phyloP scores from a whole-genome alignment of 2,797 vertebrate species.

The Falco cherrug region DNA sequence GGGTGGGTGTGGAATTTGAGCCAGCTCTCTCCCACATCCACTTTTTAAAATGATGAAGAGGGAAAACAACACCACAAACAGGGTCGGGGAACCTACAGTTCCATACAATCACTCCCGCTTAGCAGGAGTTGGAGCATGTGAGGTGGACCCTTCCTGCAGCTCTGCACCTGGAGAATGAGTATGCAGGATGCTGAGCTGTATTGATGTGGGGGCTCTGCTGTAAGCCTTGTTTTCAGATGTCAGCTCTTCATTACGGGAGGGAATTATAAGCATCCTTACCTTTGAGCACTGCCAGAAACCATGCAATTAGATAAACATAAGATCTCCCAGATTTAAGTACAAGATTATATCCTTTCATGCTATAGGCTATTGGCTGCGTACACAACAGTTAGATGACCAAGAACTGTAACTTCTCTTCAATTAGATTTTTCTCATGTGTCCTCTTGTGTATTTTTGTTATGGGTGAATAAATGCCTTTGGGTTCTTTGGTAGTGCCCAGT shows the following conservation, averaged over 20 bases:
- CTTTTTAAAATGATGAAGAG: not conserved
- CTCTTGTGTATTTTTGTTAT: not conserved
- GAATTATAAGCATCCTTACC: not conserved
- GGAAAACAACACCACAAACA: not conserved
- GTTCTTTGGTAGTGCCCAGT: not conserved
- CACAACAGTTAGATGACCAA: no score
- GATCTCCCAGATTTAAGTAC: no score
- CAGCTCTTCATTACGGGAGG: not conserved
- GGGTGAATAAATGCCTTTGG: not conserved
- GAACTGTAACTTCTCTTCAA: not conserved
- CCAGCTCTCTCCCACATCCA: conserved; percentile 41
- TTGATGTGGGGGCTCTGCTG: not conserved
- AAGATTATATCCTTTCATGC: not conserved
- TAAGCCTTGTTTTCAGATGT: not conserved
- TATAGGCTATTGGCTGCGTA: not conserved
- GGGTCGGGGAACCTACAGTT: not conserved
- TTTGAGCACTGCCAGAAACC: not conserved
- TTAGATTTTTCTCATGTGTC: rapidly evolving
- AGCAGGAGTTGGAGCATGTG: not conserved
- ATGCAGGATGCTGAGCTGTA: no score
- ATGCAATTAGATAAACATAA: not conserved
- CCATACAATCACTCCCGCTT: not conserved
- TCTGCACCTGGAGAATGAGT: not conserved
- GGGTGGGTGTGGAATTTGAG: conserved; percentile 33
- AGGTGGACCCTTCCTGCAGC: not conserved